Evolutionary conservation across 2,797 vertebrate genomes (phyloP).

Genomic region (Rhinogobio ventralis): DNA sequence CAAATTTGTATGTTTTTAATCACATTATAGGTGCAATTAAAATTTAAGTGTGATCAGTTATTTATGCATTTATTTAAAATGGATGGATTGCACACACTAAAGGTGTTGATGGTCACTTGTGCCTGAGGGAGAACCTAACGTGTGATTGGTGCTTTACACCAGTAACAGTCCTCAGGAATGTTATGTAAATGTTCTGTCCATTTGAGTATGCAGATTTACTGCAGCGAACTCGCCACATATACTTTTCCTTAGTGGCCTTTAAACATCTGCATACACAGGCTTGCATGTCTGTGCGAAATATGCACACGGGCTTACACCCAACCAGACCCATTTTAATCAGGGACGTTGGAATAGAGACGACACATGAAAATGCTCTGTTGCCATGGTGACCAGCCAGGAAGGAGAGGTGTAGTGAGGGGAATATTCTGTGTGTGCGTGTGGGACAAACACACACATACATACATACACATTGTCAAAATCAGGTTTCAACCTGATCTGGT

Average conservation of each 20-base stretch:
- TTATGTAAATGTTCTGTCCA: slow-evolving; percentile 1
- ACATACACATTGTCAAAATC: not conserved
- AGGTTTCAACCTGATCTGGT: not conserved
- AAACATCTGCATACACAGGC: slow-evolving; percentile 21
- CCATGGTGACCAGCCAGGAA: slow-evolving; percentile 63
- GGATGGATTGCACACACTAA: not conserved
- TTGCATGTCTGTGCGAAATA: not conserved
- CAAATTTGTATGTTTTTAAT: not conserved
- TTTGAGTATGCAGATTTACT: not conserved
- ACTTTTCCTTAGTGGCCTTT: slow-evolving; percentile 21
- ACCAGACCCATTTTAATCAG: slow-evolving; percentile 62
- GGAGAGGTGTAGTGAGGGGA: slow-evolving; percentile 54
- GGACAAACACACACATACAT: not conserved
- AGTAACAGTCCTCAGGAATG: not conserved
- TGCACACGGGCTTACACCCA: slow-evolving; percentile 17
- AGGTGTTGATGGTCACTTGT: not conserved
- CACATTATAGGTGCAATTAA: not conserved
- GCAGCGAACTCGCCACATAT: not conserved
- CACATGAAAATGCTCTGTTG: slow-evolving; percentile 62
- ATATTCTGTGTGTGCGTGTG: slow-evolving; percentile 10
- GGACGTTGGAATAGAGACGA: slow-evolving; percentile 63
- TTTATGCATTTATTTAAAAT: not conserved
- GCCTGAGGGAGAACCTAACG: not conserved
- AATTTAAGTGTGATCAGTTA: not conserved
- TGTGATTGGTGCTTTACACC: not conserved